Evolutionary conservation across 2,888 invertebrate species (phyloP), one percentile per base, ranked within the genome.

Genomic region (Pristionchus entomophagus): DNA sequence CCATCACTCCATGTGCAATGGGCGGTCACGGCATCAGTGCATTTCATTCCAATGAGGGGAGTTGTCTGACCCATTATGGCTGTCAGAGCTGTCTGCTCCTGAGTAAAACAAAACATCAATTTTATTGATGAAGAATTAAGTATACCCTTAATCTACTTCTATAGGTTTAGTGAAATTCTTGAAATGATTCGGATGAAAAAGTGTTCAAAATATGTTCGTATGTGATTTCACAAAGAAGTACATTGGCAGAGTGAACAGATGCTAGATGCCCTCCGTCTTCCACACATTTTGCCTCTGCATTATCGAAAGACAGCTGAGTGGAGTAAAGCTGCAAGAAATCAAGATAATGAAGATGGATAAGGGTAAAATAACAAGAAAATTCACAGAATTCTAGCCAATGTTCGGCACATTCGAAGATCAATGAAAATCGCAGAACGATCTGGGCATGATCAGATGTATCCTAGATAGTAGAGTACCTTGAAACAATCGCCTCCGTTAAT

Each of bases 1-100:
- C 77, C 77, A 77, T 77, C 77, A 45, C 14, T 17, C 77, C 77
- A 77, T n/a, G 77, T 77, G 45, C 77, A 77, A 65, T 65, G 65
- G 35, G 32, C 32, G 26, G 77, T 10, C 2, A 26, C 26, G 0
- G 41, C 41, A 41, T 38, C 45, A 19, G 26, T 45, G 19, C 77
- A 77, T n/a, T 45, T 77, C 77, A 77, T 45, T 26, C 77, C 77
- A 17, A 77, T 38, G 0, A 77, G 77, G 4, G 77, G 77, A 41
- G 45, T 45, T 6, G n/a, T 45, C 12, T 6, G 10, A 22, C 77
- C 77, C 41, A 77, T 77, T 45, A 77, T 38, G 41, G 77, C 41
- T 17, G 26, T 45, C 5, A 77, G 77, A 17, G n/a, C 77, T 12
- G 17, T 77, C n/a, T 77, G 77, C 26, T 77, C 77, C 77, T 77